These are phyloP conservation scores for Callitettix versicolor DNA, from an alignment of 1,140 invertebrate genomes.

Conservation along the genomic window DNA sequence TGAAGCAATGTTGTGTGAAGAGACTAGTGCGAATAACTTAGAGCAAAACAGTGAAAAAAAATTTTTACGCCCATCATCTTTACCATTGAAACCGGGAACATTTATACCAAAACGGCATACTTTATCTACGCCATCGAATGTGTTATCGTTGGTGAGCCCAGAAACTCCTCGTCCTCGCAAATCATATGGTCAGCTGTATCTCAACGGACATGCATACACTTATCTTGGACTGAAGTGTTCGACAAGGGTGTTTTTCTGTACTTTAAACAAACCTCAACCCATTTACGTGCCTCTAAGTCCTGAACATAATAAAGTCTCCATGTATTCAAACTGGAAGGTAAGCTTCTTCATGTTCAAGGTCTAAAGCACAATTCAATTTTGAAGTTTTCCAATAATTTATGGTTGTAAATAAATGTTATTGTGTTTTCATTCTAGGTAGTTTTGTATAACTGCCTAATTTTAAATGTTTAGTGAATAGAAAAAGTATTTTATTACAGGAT, in stretches of 20 bases:
- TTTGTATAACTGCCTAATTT: too few species aligned
- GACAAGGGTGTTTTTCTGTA: conserved; percentile 84
- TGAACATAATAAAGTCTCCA: conserved; percentile 82
- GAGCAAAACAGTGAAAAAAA: conserved; percentile 32
- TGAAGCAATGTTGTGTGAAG: too few species aligned
- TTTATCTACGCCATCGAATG: conserved; percentile 58
- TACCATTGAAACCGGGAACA: conserved; percentile 69
- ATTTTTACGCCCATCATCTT: conserved; percentile 64
- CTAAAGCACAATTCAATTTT: too few species aligned
- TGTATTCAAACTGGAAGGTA: conserved; percentile 95
- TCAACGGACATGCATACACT: conserved; percentile 87
- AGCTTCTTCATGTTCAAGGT: conserved; percentile 6
- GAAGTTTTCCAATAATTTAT: too few species aligned
- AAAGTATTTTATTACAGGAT: too few species aligned
- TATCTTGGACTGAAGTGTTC: conserved; percentile 84
- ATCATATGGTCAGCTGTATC: conserved; percentile 73
- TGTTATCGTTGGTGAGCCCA: conserved; percentile 68
- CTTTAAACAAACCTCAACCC: conserved; percentile 83
- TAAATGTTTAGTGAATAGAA: too few species aligned
- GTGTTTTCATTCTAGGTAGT: too few species aligned
- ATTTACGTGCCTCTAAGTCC: conserved; percentile 72
- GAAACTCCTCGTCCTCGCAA: conserved; percentile 82
- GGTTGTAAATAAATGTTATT: too few species aligned
- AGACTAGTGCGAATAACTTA: too few species aligned
- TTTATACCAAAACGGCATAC: conserved; percentile 67